Evolutionary conservation across 2,797 vertebrate species (phyloP), one percentile per base, ranked within the genome.

Genomic region (Antrozous pallidus): DNA sequence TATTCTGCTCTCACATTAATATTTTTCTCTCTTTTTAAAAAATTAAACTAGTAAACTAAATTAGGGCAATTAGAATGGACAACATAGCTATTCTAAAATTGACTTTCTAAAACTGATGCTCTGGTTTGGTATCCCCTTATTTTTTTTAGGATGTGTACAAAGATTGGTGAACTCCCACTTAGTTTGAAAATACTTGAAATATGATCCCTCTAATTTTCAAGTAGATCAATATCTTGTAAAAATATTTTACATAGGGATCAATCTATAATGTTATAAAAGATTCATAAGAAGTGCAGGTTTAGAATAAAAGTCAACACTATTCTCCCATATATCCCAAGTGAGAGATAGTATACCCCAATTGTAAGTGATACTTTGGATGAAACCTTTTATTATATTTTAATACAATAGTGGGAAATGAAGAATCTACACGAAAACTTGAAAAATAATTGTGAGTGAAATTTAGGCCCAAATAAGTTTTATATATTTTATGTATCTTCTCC

Each of bases 341-440:
- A 90, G 67, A 45, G n/a, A 16, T 80, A 81, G 83, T 95, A 89
- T 54, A 13, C 16, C 28, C 26, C 81, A 67, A 93, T 3, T 84
- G 36, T 90, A 45, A 88, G 13, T 18, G 18, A 77, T 81, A 45
- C 17, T 94, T 91, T 71, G 28, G 92, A 65, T 74, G 84, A 93
- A 93, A 73, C 26, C 4, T 75, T 63, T 95, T 17, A 42, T 94
- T 45, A 40, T 92, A 90, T 89, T 93, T 94, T 90, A 92, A 93
- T 82, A 80, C 51, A 90, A 24, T 40, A 78, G 10, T 82, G n/a
- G 14, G 26, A 91, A 79, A 80, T 17, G 3, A 70, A 89, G 24
- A 77, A 6, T 56, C 31, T 82, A 1, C 36, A 6, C 80, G 83
- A 84, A 70, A 74, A 87, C n/a, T 56, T 58, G 49, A 92, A 81